These are phyloP conservation scores for Leptatherina wallacei DNA, from an alignment of 2,797 vertebrate species.

Conservation along the genomic window DNA sequence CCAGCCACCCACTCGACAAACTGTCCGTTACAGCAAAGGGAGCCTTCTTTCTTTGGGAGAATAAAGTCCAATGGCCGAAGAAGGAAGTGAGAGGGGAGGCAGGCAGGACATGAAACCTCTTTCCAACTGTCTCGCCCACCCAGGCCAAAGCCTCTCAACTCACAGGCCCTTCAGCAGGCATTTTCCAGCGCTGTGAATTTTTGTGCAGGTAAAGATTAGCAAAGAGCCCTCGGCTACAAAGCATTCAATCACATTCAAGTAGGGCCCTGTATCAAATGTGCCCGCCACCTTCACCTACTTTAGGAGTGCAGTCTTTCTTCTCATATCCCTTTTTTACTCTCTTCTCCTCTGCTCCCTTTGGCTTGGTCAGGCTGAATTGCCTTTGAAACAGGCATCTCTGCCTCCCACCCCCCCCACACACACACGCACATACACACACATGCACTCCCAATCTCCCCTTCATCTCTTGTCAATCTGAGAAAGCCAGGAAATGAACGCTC, in stretches of 20 bases:
- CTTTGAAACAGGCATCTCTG: conserved; percentile 93
- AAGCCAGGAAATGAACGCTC: conserved; percentile 97
- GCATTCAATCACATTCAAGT: conserved; percentile 92
- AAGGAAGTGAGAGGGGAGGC: conserved; percentile 27
- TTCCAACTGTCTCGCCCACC: conserved; percentile 63
- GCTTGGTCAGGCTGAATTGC: conserved; percentile 88
- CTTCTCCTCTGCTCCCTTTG: conserved; percentile 76
- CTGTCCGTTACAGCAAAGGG: conserved; percentile 81
- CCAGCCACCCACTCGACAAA: conserved; percentile 25
- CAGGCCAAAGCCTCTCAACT: conserved; percentile 75
- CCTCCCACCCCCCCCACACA: conserved; percentile 53
- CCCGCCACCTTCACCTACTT: conserved; percentile 89
- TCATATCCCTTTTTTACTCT: conserved; percentile 78
- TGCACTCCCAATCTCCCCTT: conserved; percentile 43
- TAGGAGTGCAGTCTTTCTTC: conserved; percentile 85
- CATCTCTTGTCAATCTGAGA: conserved; percentile 95
- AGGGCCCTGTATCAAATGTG: conserved; percentile 91
- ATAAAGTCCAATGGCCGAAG: conserved; percentile 45
- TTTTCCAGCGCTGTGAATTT: conserved; percentile 81
- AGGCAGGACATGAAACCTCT: conserved; percentile 59
- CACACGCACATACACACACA: conserved; percentile 50
- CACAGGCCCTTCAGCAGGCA: conserved; percentile 72
- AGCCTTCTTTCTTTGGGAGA: conserved; percentile 55
- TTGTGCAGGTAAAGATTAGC: conserved; percentile 92
- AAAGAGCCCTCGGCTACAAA: conserved; percentile 88